Base-by-base conservation (phyloP, 1,140 invertebrate genomes). In the Aricia agestis region DNA sequence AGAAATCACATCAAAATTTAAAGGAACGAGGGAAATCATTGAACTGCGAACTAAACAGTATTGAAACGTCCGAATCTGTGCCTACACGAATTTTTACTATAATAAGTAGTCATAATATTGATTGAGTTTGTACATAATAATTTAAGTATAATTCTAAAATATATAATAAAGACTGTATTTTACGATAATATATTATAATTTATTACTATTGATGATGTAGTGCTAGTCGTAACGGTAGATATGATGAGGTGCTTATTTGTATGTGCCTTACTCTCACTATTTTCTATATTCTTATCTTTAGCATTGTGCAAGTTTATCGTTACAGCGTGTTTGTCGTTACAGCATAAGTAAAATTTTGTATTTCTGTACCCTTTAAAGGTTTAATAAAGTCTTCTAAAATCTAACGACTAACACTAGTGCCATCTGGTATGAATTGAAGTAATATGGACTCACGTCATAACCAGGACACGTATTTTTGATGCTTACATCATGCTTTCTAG, bases 151-250 rank as follows among this genome's bases (percentile, higher is more conserved):
- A 71, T 72, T 72, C 71, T 76, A 70, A 61, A 57, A 15, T 19
- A 42, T 70, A 45, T 82, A 80, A 77, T 78, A 78, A 87, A 86
- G 85, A 89, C 84, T 89, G 85, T 81, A 72, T 80, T 75, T 80
- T 78, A 82, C 81, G 74, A 80, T 80, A 84, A 78, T 80, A 74
- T 25, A n/a, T 32, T 85, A 81, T 84, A 86, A 77, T 85, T 87
- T 87, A 88, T 89, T 85, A 80, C 82, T 85, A 81, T 74, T 52
- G 77, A 77, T 82, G 77, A 81, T 79, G 76, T 84, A 77, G 78
- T 76, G 78, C 86, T 88, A 88, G 86, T 88, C 86, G 80, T 74
- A 76, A 73, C 74, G 76, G 67, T 67, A 71, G 61, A 71, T 36
- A 66, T 71, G 61, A 19, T 52, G n/a, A 52, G 45, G 45, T 13